Percentiles rank a stretch among this genome's conserved stretches.
phyloP scores from a whole-genome alignment of 1,140 invertebrate genomes.

The Plectus sambesii region DNA sequence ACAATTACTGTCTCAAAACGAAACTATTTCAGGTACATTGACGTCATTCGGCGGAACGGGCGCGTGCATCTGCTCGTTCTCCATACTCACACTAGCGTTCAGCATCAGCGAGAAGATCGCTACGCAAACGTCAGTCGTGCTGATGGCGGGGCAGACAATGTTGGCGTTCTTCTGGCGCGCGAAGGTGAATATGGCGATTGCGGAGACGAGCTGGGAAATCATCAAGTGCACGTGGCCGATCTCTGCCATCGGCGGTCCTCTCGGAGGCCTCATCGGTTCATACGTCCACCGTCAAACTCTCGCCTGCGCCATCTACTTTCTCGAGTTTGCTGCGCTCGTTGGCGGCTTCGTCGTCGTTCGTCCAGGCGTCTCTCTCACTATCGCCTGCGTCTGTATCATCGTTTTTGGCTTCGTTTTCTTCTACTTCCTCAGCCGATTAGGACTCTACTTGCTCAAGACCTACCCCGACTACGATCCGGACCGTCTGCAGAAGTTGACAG shows the following conservation, averaged over 20 bases:
- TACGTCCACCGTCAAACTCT: slow-evolving; percentile 28
- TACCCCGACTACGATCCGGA: no score
- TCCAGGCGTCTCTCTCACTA: no score
- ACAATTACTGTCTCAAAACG: no score
- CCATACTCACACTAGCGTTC: slow-evolving; percentile 38
- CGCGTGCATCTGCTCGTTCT: slow-evolving; percentile 41
- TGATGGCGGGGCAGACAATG: slow-evolving; percentile 25
- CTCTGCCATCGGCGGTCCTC: slow-evolving; percentile 18
- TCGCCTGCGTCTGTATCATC: no score
- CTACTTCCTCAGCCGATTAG: no score
- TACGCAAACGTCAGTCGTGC: slow-evolving; percentile 34
- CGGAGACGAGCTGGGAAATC: no score
- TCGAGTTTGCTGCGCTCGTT: slow-evolving; percentile 16
- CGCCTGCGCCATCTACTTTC: slow-evolving; percentile 22
- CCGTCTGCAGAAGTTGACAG: no score
- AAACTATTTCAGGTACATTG: slow-evolving; percentile 33
- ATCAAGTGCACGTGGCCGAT: no score
- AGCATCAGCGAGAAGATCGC: slow-evolving; percentile 36
- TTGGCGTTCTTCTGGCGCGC: no score
- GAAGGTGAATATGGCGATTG: no score
- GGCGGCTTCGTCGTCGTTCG: slow-evolving; percentile 20
- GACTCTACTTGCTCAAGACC: no score
- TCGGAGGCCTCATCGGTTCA: slow-evolving; percentile 26
- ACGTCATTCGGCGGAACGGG: slow-evolving; percentile 36
- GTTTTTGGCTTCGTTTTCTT: no score